Percentiles rank a stretch among this genome's conserved stretches.
phyloP scores from a whole-genome alignment of 2,113 vertebrate species.

The Arizona elegans region DNA sequence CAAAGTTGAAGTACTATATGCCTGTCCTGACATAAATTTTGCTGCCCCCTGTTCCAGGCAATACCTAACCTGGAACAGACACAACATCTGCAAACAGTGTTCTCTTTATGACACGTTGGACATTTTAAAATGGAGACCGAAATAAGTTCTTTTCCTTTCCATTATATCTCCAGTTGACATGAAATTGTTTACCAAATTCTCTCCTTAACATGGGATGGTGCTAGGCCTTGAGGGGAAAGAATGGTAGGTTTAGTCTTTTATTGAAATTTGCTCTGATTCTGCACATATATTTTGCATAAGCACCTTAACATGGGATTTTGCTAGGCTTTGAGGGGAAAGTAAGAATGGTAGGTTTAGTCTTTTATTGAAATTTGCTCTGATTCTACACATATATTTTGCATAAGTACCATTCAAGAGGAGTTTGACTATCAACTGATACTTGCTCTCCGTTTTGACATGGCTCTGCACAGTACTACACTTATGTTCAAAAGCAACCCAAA shows the following conservation, averaged over 20 bases:
- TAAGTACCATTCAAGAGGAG: neutral
- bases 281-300: neutral
- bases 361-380: neutral
- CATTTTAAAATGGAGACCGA: neutral
- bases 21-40: neutral
- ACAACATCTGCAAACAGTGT: neutral
- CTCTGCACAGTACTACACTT: neutral
- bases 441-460: neutral
- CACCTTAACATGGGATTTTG: neutral
- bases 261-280: neutral
- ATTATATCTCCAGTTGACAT: neutral
- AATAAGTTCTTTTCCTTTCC: neutral
- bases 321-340: neutral
- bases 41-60: neutral
- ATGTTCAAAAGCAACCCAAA: neutral
- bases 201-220: neutral
- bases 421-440: neutral
- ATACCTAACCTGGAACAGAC: neutral
- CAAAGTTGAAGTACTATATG: neutral
- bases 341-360: neutral
- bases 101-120: neutral
- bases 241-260: neutral
- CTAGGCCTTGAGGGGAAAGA: neutral
- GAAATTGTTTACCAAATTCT: neutral
- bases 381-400: neutral